Percentiles rank a stretch among this genome's conserved stretches.
Evolutionary conservation across 1,140 invertebrate genomes (phyloP).

Genomic region (Lucilia cuprina): DNA sequence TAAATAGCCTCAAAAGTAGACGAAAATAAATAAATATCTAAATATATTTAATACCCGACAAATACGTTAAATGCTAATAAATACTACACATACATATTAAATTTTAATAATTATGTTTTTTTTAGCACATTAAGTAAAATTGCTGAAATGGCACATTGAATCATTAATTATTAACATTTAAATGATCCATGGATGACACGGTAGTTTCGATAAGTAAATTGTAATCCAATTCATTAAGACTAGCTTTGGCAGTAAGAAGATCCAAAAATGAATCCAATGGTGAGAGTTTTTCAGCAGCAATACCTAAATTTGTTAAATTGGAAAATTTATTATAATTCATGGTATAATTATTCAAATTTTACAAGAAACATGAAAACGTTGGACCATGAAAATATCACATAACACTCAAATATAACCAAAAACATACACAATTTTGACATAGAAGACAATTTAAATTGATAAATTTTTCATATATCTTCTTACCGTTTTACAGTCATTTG

Average conservation of each 20-base stretch:
- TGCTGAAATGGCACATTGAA: constrained; percentile 19
- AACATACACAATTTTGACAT: neutral
- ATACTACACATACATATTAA: neutral
- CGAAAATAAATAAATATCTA: neutral
- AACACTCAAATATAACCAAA: neutral
- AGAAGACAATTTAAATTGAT: too few relatives aligned
- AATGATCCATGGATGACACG: constrained; percentile 62
- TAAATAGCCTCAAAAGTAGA: neutral
- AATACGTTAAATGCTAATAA: neutral
- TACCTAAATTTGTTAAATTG: constrained; percentile 64
- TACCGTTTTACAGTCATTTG: neutral
- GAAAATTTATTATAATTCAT: too few relatives aligned
- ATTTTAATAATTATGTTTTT: neutral
- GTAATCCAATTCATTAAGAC: constrained; percentile 81
- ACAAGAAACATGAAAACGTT: neutral
- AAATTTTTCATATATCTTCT: too few relatives aligned
- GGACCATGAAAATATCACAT: neutral
- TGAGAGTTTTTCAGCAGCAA: constrained; percentile 76
- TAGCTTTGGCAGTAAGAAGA: constrained; percentile 84
- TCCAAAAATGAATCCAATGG: constrained; percentile 85
- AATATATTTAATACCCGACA: neutral
- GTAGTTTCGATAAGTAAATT: constrained; percentile 83
- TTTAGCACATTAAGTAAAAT: constrained; percentile 4
- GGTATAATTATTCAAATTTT: too few relatives aligned
- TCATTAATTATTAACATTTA: constrained; percentile 43